A percentile compares a stretch with the other conserved stretches of the same genome.
Evolutionary conservation across 2,797 vertebrate genomes (phyloP).

Genomic region (Sebastes minor): DNA sequence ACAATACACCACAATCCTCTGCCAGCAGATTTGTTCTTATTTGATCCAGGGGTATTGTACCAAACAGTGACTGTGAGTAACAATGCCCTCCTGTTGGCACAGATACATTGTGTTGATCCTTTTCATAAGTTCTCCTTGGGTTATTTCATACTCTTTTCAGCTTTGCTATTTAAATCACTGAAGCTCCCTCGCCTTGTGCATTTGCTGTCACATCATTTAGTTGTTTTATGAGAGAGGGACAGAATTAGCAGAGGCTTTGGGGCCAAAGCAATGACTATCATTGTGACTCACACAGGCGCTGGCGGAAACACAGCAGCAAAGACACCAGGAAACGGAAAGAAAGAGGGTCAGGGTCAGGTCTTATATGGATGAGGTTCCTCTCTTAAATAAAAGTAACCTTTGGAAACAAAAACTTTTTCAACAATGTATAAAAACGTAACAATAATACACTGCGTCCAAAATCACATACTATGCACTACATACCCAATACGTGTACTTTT

Average conservation of each 20-base stretch:
- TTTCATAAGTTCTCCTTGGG: constrained; percentile 20
- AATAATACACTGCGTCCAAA: background rate
- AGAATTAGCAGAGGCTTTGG: constrained; percentile 13
- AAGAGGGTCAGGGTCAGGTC: background rate
- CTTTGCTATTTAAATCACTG: constrained; percentile 1
- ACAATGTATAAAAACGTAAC: background rate
- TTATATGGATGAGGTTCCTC: background rate
- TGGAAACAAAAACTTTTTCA: background rate
- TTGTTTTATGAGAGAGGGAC: constrained; percentile 13
- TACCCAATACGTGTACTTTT: no score
- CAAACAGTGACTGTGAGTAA: background rate
- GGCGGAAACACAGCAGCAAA: background rate
- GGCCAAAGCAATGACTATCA: background rate
- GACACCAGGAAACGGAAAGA: background rate
- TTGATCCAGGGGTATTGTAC: background rate
- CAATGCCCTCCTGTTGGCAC: background rate
- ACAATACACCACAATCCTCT: background rate
- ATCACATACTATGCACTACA: no score
- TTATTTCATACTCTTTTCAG: constrained; percentile 9
- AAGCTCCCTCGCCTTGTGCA: constrained; percentile 4
- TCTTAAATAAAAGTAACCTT: background rate
- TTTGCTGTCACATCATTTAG: constrained; percentile 30
- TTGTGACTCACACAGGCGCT: constrained; percentile 18
- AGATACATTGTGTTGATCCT: background rate
- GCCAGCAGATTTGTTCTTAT: background rate